A percentile compares a stretch with the other conserved stretches of the same genome.
These are phyloP conservation scores for Amblyjoppa fuscipennis DNA, from an alignment of 2,888 invertebrate genomes.

Conservation along the genomic window DNA sequence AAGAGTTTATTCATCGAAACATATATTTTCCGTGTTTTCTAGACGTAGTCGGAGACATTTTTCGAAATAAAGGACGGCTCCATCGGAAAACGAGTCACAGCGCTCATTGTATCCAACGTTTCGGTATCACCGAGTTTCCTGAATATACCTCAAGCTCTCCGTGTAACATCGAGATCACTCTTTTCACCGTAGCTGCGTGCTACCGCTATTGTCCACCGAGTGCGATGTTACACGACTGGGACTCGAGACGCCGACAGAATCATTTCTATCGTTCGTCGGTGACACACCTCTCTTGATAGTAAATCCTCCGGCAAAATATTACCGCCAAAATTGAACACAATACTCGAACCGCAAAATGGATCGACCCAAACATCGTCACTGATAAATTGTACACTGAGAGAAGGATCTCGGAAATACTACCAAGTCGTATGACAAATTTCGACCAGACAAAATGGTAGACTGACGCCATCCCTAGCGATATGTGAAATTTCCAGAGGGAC, in stretches of 20 bases:
- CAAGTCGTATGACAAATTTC: too few relatives aligned
- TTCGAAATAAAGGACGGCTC: neutral
- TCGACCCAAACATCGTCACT: too few relatives aligned
- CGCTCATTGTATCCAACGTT: too few relatives aligned
- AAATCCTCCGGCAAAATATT: neutral
- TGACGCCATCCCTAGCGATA: too few relatives aligned
- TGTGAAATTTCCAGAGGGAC: too few relatives aligned
- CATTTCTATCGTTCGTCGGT: neutral
- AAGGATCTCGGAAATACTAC: too few relatives aligned
- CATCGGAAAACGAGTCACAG: too few relatives aligned
- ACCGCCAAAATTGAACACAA: too few relatives aligned
- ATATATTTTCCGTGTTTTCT: neutral
- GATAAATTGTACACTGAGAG: too few relatives aligned
- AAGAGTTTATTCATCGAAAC: neutral
- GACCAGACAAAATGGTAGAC: too few relatives aligned
- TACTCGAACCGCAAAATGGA: too few relatives aligned
- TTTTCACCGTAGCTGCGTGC: slow-evolving; percentile 38
- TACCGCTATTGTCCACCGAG: neutral
- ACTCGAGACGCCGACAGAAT: slow-evolving; percentile 7
- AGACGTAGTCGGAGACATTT: neutral
- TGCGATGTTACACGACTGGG: neutral
- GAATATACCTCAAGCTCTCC: neutral
- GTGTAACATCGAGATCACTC: slow-evolving; percentile 72
- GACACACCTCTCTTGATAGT: too few relatives aligned
- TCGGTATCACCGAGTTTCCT: neutral